A percentile compares a stretch with the other conserved stretches of the same genome.
Conservation (phyloP, 2,888 invertebrate genomes). For the Galeruca laticollis region DNA sequence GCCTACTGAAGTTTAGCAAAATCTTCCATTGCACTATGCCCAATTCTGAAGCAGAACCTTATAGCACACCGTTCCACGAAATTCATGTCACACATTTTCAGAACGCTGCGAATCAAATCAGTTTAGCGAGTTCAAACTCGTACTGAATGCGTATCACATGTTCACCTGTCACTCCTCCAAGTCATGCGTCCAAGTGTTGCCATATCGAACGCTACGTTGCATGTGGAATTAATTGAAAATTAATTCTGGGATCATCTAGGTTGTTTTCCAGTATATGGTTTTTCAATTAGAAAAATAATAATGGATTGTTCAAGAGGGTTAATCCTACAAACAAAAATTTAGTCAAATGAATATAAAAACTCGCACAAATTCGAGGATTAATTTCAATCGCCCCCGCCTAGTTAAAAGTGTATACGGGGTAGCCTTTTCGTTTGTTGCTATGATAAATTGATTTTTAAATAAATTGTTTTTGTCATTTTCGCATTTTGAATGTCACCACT, state of each 20-base stretch:
- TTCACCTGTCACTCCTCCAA: too few species aligned
- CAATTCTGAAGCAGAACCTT: too few species aligned
- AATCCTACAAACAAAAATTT: conserved; percentile 39
- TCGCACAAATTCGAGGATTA: conserved; percentile 36
- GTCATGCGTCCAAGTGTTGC: too few species aligned
- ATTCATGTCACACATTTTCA: too few species aligned
- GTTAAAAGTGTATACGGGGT: conserved; percentile 33
- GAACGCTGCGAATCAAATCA: too few species aligned
- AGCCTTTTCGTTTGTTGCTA: conserved; percentile 5
- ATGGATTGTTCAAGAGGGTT: conserved; percentile 32
- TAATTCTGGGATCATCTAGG: conserved; percentile 12
- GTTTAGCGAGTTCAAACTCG: too few species aligned
- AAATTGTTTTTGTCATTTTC: not conserved
- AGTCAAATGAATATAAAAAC: conserved; percentile 36
- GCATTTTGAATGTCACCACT: not conserved
- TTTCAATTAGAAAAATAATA: conserved; percentile 36
- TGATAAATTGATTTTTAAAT: not conserved
- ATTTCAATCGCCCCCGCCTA: conserved; percentile 35
- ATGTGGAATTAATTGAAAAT: not conserved
- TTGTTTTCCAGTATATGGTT: conserved; percentile 29
- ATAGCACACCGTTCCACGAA: too few species aligned
- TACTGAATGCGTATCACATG: too few species aligned
- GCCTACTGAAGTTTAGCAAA: too few species aligned
- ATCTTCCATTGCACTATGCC: too few species aligned
- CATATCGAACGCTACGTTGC: too few species aligned